A percentile compares a stretch with the other conserved stretches of the same genome.
phyloP scores from a whole-genome alignment of 2,888 invertebrate species.

The Mactromeris polynyma region DNA sequence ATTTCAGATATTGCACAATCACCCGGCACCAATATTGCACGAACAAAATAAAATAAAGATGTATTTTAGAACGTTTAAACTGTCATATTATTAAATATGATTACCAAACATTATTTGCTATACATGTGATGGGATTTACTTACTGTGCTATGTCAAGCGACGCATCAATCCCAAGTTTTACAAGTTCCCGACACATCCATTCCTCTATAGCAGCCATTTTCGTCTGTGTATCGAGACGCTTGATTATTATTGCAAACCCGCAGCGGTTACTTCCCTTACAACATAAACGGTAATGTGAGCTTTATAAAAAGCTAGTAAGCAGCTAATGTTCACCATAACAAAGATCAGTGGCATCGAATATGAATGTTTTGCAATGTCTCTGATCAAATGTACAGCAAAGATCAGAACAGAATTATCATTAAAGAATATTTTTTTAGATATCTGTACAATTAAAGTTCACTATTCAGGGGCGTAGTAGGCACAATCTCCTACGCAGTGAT shows the following conservation, averaged over 20 bases:
- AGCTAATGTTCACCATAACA: no score
- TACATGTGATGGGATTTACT: not conserved
- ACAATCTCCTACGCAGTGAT: no score
- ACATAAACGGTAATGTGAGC: no score
- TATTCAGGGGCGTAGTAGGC: no score
- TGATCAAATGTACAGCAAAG: no score
- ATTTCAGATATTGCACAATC: constrained; percentile 8
- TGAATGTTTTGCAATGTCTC: no score
- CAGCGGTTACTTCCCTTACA: no score
- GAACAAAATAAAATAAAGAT: not conserved
- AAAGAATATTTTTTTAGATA: no score
- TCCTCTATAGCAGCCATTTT: constrained; percentile 82
- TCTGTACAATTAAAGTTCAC: no score
- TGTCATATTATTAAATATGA: not conserved
- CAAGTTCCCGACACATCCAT: constrained; percentile 84
- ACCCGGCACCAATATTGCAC: not conserved
- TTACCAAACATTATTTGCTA: not conserved
- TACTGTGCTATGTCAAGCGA: constrained; percentile 85
- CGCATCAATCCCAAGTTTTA: constrained; percentile 82
- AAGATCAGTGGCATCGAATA: no score
- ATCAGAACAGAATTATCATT: no score
- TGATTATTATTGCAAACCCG: not conserved
- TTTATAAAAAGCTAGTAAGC: no score
- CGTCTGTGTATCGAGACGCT: not conserved
- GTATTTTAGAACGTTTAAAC: not conserved